Conservation (phyloP, 2,888 invertebrate species). For the Cylindroiulus punctatus region DNA sequence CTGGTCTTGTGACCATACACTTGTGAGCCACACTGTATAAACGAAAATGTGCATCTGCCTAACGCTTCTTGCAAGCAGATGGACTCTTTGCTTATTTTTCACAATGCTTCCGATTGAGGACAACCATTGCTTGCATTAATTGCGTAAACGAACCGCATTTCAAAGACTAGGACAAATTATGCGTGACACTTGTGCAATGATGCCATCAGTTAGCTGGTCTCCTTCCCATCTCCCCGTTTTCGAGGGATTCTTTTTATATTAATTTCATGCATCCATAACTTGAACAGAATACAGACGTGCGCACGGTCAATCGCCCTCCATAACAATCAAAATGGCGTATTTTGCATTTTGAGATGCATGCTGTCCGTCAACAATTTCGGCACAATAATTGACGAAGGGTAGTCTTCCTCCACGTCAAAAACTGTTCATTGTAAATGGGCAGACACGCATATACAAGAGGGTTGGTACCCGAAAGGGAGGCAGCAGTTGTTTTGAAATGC, state of each 20-base stretch:
- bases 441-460: slow-evolving; percentile 14
- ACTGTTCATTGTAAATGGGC: neutral
- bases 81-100: neutral
- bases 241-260: neutral
- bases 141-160: neutral
- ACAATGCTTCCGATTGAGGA: neutral
- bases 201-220: neutral
- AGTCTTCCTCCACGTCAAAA: neutral
- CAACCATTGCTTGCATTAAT: neutral
- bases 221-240: neutral
- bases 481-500: neutral
- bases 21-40: no score
- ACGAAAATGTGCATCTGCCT: neutral
- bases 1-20: no score
- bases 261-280: neutral
- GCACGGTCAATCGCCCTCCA: neutral
- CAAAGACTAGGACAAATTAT: neutral
- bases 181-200: neutral
- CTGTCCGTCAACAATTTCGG: neutral
- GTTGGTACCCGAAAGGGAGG: neutral
- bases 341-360: neutral
- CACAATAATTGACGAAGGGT: neutral
- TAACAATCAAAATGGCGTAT: neutral
- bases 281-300: neutral
- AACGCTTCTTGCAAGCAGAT: neutral